Conservation (phyloP, 2,888 invertebrate genomes). For the Lasioglossum vierecki region DNA sequence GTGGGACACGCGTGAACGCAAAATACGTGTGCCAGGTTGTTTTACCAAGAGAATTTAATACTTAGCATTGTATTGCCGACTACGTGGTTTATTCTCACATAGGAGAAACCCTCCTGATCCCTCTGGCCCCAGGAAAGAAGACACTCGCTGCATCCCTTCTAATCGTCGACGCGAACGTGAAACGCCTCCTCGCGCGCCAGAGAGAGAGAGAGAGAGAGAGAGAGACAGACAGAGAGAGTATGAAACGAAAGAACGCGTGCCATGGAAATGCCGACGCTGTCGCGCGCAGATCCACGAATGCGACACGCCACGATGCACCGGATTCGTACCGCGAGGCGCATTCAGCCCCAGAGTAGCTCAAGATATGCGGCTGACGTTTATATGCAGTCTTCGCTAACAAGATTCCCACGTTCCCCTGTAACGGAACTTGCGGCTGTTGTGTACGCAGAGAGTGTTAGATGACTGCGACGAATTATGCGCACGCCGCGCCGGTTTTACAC, state of each 20-base stretch:
- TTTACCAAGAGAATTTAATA: background rate
- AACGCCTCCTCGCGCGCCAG: background rate
- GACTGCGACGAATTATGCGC: background rate
- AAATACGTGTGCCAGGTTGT: background rate
- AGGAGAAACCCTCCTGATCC: background rate
- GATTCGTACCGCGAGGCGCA: constrained; percentile 10
- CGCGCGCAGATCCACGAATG: constrained; percentile 16
- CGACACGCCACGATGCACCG: background rate
- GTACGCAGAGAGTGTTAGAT: background rate
- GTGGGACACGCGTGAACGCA: background rate
- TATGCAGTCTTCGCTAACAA: constrained; percentile 13
- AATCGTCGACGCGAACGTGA: constrained; percentile 12
- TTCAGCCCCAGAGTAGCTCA: constrained; percentile 15
- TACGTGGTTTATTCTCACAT: background rate
- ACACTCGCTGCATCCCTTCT: background rate
- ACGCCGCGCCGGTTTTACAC: background rate
- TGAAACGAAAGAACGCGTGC: background rate
- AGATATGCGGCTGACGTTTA: constrained; percentile 26
- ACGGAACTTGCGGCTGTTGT: constrained; percentile 1
- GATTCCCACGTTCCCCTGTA: constrained; percentile 5
- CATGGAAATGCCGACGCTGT: background rate
- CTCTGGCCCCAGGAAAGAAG: background rate
- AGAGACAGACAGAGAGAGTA: background rate
- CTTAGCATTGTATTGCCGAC: constrained; percentile 1
- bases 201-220: background rate